phyloP scores from a whole-genome alignment of 2,113 vertebrate species.

The Lathamus discolor region DNA sequence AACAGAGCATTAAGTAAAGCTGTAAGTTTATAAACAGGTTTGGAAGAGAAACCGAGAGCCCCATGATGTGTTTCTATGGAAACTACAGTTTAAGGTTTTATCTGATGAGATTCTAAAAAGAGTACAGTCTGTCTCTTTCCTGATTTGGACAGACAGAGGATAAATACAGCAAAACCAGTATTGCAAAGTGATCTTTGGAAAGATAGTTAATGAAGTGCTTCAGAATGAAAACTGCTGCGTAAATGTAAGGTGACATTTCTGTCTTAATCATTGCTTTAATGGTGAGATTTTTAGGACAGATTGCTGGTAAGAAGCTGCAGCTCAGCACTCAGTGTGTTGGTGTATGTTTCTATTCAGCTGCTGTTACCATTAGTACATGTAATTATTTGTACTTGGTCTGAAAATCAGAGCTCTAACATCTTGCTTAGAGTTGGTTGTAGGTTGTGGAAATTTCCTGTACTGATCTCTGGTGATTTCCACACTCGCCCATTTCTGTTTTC shows the following conservation, averaged over 20 bases:
- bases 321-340: background rate
- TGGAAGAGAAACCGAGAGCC: background rate
- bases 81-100: constrained; percentile 52
- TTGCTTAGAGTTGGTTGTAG: background rate
- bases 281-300: background rate
- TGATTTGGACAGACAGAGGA: constrained; percentile 22
- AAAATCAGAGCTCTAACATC: background rate
- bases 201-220: constrained; percentile 48
- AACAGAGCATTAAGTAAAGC: constrained; percentile 15
- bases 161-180: constrained; percentile 37
- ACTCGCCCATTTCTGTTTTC: background rate
- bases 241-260: constrained; percentile 29
- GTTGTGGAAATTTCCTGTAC: background rate
- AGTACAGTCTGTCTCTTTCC: constrained; percentile 5
- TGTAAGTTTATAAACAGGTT: constrained; percentile 55
- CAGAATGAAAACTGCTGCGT: constrained; percentile 19
- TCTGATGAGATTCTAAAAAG: constrained; percentile 50
- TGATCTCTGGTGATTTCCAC: background rate
- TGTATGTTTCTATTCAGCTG: background rate
- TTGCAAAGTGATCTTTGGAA: constrained; percentile 29
- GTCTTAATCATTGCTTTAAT: constrained; percentile 35
- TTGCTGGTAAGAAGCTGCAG: background rate
- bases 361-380: background rate
- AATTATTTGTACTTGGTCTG: background rate
- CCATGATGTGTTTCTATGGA: constrained; percentile 57